phyloP scores from a whole-genome alignment of 2,113 vertebrate species.

The Greenwoodochromis staneri region DNA sequence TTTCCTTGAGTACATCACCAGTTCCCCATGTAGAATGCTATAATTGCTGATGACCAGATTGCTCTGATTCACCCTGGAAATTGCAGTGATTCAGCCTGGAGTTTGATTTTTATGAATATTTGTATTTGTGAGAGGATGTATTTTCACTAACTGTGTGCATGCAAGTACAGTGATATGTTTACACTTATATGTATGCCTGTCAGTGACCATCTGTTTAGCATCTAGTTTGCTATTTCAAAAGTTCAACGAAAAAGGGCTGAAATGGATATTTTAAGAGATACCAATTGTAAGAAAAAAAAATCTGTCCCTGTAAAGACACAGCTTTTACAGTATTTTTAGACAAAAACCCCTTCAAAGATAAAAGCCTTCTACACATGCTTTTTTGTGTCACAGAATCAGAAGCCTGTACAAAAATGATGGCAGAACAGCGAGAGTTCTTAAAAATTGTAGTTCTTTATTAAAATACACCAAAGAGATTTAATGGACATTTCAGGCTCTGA shows the following conservation, averaged over 20 bases:
- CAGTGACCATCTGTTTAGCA: not conserved
- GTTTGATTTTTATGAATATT: not conserved
- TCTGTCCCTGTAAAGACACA: not conserved
- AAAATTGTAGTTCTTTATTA: not conserved
- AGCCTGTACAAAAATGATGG: not conserved
- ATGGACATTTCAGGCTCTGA: not conserved
- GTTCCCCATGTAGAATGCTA: not conserved
- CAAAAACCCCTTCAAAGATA: not conserved
- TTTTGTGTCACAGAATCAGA: not conserved
- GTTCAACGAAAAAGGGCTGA: not conserved
- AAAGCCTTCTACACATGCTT: not conserved
- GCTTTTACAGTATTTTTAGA: not conserved
- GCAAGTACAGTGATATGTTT: not conserved
- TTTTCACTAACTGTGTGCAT: not conserved
- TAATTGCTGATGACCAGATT: conserved; percentile 49
- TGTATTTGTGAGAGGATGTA: not conserved
- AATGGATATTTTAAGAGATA: not conserved
- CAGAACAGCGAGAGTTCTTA: not conserved
- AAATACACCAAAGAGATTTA: not conserved
- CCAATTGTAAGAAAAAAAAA: not conserved
- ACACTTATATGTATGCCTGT: not conserved
- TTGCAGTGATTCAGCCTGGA: not conserved
- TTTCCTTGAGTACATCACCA: conserved; percentile 4
- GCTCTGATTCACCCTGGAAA: conserved; percentile 9
- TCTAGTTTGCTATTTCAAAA: not conserved